Evolutionary conservation across 2,113 vertebrate species (phyloP), one percentile per base, ranked within the genome.

Genomic region (Hippolais icterina): DNA sequence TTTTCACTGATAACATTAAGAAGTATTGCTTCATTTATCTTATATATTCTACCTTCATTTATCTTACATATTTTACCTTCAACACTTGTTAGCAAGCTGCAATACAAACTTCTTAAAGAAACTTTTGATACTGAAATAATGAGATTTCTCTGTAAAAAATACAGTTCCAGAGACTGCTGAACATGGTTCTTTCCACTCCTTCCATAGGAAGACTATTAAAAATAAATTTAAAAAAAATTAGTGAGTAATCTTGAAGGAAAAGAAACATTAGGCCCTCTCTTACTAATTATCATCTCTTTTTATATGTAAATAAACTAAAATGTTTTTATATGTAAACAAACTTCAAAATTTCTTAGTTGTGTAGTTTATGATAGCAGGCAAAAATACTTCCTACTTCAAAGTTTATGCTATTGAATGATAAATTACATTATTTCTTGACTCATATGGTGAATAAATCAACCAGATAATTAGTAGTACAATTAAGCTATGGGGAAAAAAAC

Each of bases 1-100:
- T 93, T 94, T 95, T 83, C 93, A 74, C 52, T 96, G 95, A 91
- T 94, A 91, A 78, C 70, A 96, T 97, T 97, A 95, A 92, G 86
- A 87, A 92, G n/a, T 94, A 97, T 96, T 96, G 95, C 81, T 96
- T 97, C 95, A 95, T 97, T 96, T 95, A 92, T 97, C 88, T 96
- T 97, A 92, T 78, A 83, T 83, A 87, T 94, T 90, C 85, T 92
- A 80, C 76, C 79, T 93, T 97, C 96, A 97, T 95, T 96, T 96
- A 80, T 93, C 95, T 96, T 94, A 74, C 50, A 50, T 65, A 76
- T 96, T 96, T 96, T 95, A 92, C 75, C 66, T 96, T 96, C 94
- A 91, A 84, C 90, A 72, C 20, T 72, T 78, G 53, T 96, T 96
- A 94, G 78, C 41, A 91, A 54, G 25, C 57, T 90, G 60, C 54